These are phyloP conservation scores for Platynereis dumerilii DNA, from an alignment of 2,888 invertebrate species.

Conservation along the genomic window DNA sequence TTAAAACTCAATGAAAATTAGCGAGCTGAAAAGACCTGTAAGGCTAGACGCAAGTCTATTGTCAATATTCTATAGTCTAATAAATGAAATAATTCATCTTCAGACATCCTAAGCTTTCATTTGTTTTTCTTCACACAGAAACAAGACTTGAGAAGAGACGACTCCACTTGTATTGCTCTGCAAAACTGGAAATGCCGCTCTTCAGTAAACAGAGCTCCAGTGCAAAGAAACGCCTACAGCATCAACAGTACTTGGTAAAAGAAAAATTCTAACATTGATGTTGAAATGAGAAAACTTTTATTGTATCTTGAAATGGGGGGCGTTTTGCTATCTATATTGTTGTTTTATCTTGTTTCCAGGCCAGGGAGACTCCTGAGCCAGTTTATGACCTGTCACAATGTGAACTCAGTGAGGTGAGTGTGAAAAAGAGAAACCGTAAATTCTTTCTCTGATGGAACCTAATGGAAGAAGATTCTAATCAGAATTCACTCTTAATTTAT, in stretches of 20 bases:
- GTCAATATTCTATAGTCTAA: too few species aligned
- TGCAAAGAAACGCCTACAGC: slow-evolving; percentile 26
- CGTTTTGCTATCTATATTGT: too few species aligned
- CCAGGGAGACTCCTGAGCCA: slow-evolving; percentile 80
- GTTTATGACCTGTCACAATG: slow-evolving; percentile 83
- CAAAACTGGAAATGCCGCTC: slow-evolving; percentile 17
- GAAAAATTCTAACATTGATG: background rate
- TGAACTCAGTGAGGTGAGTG: slow-evolving; percentile 69
- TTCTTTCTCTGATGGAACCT: background rate
- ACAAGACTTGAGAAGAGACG: too few species aligned
- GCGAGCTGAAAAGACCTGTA: too few species aligned
- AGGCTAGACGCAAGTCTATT: too few species aligned
- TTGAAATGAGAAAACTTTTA: background rate
- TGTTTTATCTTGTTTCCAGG: slow-evolving; percentile 67
- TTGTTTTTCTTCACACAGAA: too few species aligned
- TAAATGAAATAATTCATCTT: too few species aligned
- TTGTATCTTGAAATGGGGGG: slow-evolving; percentile 7
- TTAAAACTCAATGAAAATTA: too few species aligned
- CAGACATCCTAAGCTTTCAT: too few species aligned
- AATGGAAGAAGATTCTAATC: background rate
- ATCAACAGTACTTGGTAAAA: slow-evolving; percentile 27
- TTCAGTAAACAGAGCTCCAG: slow-evolving; percentile 22
- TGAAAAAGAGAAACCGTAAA: too few species aligned
- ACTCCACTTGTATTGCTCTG: too few species aligned
- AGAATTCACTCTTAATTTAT: slow-evolving; percentile 1